These are phyloP conservation scores for Hylia prasina DNA, from an alignment of 2,113 vertebrate species.

Conservation along the genomic window DNA sequence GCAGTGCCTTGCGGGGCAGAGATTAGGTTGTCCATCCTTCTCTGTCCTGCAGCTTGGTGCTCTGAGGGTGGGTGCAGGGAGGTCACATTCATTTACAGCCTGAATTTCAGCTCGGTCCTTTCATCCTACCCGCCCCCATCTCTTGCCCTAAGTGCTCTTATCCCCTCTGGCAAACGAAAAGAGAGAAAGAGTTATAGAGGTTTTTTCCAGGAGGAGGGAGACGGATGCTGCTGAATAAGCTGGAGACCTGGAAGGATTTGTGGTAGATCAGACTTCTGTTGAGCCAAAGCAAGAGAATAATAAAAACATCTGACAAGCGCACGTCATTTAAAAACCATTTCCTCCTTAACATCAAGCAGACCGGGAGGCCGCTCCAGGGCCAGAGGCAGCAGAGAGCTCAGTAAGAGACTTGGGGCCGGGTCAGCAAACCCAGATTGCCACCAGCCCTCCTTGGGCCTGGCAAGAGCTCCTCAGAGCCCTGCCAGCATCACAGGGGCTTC, in stretches of 20 bases:
- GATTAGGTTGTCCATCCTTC: neutral
- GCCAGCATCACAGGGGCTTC: neutral
- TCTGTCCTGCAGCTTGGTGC: neutral
- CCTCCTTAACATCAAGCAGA: constrained; percentile 31
- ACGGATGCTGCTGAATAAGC: constrained; percentile 40
- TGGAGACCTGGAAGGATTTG: constrained; percentile 34
- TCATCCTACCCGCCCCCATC: neutral
- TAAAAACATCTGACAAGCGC: constrained; percentile 61
- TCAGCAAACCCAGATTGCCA: neutral
- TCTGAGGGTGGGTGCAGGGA: neutral
- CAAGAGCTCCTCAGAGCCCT: neutral
- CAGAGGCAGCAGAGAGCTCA: neutral
- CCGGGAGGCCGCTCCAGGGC: neutral
- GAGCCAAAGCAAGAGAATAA: constrained; percentile 55
- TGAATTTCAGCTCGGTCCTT: neutral
- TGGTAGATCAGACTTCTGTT: constrained; percentile 33
- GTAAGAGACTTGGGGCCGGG: neutral
- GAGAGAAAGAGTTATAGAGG: neutral
- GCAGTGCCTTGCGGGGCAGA: neutral
- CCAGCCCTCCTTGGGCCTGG: neutral
- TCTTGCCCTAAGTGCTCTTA: neutral
- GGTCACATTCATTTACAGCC: neutral
- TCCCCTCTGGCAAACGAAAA: neutral
- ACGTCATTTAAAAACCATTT: constrained; percentile 61
- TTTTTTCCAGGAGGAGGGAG: neutral